Evolutionary conservation across 2,113 vertebrate species (phyloP), one percentile per base, ranked within the genome.

Genomic region (Neotoma lepida): DNA sequence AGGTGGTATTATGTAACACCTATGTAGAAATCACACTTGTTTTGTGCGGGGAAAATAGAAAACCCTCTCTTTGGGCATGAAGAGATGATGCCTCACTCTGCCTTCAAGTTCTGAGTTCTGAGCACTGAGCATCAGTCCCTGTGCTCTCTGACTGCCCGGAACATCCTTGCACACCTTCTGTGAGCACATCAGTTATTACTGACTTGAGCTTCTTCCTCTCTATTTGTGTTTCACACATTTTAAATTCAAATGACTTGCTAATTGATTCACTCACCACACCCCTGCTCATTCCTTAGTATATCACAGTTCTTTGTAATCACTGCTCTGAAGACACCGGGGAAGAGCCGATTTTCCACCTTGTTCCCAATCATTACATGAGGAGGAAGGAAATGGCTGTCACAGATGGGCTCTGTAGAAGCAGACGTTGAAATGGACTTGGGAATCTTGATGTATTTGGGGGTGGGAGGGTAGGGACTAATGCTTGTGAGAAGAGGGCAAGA

Each of bases 161-260:
- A 44, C 82, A 80, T 97, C 92, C 96, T 95, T 78, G 77, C 90
- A 97, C 95, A 97, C 97, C 97, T 98, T 98, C 98, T 98, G 97
- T 96, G 98, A 98, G 86, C 97, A 95, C 97, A 97, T 98, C 97
- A 96, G 95, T 96, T 97, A 95, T 92, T 97, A 97, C 86, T 88
- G 94, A 96, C 95, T 71, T 46, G 66, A 96, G 97, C 86, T 15
- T 98, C 98, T 97, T 96, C 94, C 97, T 97, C 86, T 97, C 98
- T 98, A 96, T 98, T 98, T 98, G 96, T 95, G 97, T 96, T 97
- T 98, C 87, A 95, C 97, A 98, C 97, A 81, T 97, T 98, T 98
- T 92, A 90, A 97, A 97, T 97, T 97, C 93, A 94, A 89, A 95
- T 95, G 89, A 95, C 94, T 92, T 98, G 97, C 89, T 96, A 97